Conservation (phyloP, 2,888 invertebrate genomes). For the Tupiocoris notatus region DNA sequence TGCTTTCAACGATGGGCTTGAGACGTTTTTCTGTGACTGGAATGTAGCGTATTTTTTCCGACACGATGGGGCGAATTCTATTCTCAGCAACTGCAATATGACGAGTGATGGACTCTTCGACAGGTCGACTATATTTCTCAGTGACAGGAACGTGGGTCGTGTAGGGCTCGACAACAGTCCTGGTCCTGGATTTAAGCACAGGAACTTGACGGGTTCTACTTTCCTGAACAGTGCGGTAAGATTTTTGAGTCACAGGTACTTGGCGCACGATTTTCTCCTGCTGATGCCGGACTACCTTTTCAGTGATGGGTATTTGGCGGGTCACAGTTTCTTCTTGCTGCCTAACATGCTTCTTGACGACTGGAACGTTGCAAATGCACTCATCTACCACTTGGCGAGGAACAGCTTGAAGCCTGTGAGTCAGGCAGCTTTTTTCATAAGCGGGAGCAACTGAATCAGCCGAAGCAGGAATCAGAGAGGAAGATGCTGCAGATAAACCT, state of each 20-base stretch:
- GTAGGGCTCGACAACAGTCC: constrained; percentile 46
- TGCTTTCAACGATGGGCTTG: constrained; percentile 40
- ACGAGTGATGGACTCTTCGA: constrained; percentile 41
- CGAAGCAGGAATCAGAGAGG: neutral
- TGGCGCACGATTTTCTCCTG: constrained; percentile 45
- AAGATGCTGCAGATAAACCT: neutral
- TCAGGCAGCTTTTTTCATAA: constrained; percentile 30
- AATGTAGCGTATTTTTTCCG: constrained; percentile 32
- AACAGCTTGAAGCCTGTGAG: constrained; percentile 41
- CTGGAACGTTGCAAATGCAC: constrained; percentile 45
- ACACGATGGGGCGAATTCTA: constrained; percentile 41
- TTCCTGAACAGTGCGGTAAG: constrained; percentile 39
- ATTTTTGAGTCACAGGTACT: constrained; percentile 43
- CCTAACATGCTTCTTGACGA: constrained; percentile 39
- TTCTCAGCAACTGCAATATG: constrained; percentile 44
- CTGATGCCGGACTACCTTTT: constrained; percentile 40
- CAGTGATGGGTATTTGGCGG: constrained; percentile 45
- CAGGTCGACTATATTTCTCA: constrained; percentile 39
- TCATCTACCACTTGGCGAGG: constrained; percentile 46
- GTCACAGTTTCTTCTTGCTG: constrained; percentile 42
- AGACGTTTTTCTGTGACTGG: constrained; percentile 43
- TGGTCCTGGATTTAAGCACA: constrained; percentile 41
- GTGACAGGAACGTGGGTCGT: constrained; percentile 45
- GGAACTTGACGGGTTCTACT: constrained; percentile 44
- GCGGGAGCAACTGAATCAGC: constrained; percentile 3